Evolutionary conservation across 2,113 vertebrate species (phyloP), one percentile per base, ranked within the genome.

Genomic region (Sceloporus undulatus): DNA sequence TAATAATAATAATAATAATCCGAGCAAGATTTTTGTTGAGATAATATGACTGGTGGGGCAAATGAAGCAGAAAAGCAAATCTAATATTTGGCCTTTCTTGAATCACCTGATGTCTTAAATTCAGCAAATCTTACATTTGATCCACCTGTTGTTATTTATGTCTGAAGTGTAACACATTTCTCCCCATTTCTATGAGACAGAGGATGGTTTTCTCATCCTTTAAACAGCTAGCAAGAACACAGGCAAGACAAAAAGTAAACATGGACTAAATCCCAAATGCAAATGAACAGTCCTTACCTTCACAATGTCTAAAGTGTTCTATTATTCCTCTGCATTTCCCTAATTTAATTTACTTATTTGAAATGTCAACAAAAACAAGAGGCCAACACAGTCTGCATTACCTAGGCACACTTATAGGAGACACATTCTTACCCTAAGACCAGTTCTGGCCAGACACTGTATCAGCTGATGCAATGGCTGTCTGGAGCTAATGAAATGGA

Each of bases 401-500:
- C 62, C 70, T 88, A 91, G 10, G 62, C 56, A 78, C 52, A 90
- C 62, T 19, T n/a, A 89, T 75, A 92, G 92, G 84, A 85, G 92
- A 75, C 80, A 92, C 78, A 87, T 21, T 86, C 74, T 70, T 86
- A 93, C 77, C 48, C 40, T 52, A 87, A 84, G 62, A 73, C 54
- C 70, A 27, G 4, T 91, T 1, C 0, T 38, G 27, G 89, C 88
- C 91, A 95, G 90, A 92, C 65, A 38, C 90, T 89, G 81, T 83
- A 91, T 93, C 87, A 94, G 85, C 88, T 90, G 84, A 94, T 91
- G 88, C 91, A 93, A 81, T 86, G 83, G 85, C 76, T 86, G 89
- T 84, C 76, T 89, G 86, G 79, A 80, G 74, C 79, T 94, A 90
- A 95, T 93, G 88, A 94, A 91, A 93, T 95, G 91, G 88, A 92